These are phyloP conservation scores for Lasius fuliginosus DNA, from an alignment of 2,888 invertebrate species.

Conservation along the genomic window DNA sequence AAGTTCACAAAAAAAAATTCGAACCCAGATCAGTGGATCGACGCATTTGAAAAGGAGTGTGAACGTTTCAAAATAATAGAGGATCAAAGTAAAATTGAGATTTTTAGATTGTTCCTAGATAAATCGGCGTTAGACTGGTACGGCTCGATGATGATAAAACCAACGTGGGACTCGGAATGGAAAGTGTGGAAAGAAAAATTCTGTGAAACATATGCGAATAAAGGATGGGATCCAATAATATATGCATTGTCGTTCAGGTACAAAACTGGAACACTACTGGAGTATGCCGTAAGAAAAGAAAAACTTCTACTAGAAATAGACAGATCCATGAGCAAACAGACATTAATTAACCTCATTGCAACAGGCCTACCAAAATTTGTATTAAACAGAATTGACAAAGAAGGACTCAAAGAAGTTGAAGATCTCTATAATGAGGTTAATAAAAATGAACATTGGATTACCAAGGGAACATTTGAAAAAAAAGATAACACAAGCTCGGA, in stretches of 20 bases:
- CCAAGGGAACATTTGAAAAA: too few relatives aligned
- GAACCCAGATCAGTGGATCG: conserved; percentile 39
- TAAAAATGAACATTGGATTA: too few relatives aligned
- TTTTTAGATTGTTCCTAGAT: too few relatives aligned
- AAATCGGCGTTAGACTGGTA: conserved; percentile 35
- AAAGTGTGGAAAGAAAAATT: background rate
- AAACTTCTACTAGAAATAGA: conserved; percentile 64
- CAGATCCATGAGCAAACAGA: conserved; percentile 58
- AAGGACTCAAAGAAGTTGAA: too few relatives aligned
- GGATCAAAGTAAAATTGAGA: conserved; percentile 37
- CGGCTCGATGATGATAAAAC: conserved; percentile 46
- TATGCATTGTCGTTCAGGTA: conserved; percentile 42
- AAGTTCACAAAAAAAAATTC: conserved; percentile 40
- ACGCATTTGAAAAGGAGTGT: conserved; percentile 42
- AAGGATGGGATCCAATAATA: conserved; percentile 50
- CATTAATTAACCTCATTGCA: conserved; percentile 63
- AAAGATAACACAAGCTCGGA: too few relatives aligned
- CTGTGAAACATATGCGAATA: conserved; percentile 34
- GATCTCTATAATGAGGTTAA: background rate
- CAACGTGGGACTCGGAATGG: conserved; percentile 32
- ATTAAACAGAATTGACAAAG: conserved; percentile 65
- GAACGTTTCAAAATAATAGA: conserved; percentile 27
- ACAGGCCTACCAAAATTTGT: conserved; percentile 63
- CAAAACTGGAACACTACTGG: conserved; percentile 62
- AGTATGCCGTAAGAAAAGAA: conserved; percentile 71